Percentiles rank a stretch among this genome's conserved stretches.
Evolutionary conservation across 2,113 vertebrate species (phyloP).

Genomic region (Syrrhaptes paradoxus): DNA sequence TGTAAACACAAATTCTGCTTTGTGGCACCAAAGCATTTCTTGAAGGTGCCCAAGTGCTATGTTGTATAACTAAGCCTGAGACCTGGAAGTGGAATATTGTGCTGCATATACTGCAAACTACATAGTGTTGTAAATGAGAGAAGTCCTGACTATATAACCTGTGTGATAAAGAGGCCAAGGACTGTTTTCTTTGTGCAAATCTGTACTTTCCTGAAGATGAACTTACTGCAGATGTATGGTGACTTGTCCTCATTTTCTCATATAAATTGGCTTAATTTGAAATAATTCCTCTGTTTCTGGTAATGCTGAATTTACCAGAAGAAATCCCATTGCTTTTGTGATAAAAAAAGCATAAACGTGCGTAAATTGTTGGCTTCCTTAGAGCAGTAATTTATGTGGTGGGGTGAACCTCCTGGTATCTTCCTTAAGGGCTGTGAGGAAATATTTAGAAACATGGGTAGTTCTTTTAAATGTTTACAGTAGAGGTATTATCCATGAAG

Average conservation of each 20-base stretch:
- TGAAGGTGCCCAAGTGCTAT: not conserved
- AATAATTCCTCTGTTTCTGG: not conserved
- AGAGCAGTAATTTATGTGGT: not conserved
- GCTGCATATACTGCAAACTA: not conserved
- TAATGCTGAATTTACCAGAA: not conserved
- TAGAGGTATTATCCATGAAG: not conserved
- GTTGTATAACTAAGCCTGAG: not conserved
- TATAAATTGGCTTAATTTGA: not conserved
- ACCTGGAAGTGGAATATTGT: not conserved
- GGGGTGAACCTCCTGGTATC: not conserved
- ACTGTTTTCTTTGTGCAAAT: not conserved
- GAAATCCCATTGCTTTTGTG: not conserved
- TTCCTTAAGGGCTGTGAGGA: not conserved
- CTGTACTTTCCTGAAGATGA: not conserved
- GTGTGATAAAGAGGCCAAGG: not conserved
- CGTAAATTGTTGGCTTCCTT: not conserved
- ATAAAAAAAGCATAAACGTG: not conserved
- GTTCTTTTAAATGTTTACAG: not conserved
- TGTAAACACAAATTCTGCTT: not conserved
- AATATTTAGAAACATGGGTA: not conserved
- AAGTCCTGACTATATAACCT: not conserved
- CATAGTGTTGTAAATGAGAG: not conserved
- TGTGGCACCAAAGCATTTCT: not conserved
- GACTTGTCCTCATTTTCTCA: not conserved
- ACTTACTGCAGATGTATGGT: not conserved